phyloP scores from a whole-genome alignment of 2,888 invertebrate species.

The Bursaphelenchus okinawaensis region DNA sequence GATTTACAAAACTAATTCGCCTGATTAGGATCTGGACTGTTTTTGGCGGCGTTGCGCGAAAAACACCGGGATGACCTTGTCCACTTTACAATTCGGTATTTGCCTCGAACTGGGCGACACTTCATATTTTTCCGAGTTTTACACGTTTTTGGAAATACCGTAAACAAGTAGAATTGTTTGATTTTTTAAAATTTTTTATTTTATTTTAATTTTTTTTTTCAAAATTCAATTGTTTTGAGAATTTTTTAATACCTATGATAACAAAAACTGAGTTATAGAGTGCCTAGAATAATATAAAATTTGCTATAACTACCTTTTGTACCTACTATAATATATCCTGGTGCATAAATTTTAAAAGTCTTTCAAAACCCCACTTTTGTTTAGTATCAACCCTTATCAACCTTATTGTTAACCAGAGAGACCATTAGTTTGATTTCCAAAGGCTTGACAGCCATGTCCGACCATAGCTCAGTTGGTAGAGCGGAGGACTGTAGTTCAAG shows the following conservation, averaged over 20 bases:
- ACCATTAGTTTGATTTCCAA: background rate
- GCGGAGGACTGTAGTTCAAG: conserved; percentile 42
- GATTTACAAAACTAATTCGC: background rate
- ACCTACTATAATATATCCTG: no score
- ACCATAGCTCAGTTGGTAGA: conserved; percentile 45
- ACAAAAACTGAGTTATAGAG: no score
- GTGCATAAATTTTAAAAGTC: no score
- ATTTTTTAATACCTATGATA: no score
- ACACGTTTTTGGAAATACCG: background rate
- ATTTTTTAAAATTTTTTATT: background rate
- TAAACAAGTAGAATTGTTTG: background rate
- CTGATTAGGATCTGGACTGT: background rate
- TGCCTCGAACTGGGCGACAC: background rate
- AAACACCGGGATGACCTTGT: background rate
- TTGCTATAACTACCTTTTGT: no score
- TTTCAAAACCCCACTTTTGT: no score
- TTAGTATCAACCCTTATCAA: no score
- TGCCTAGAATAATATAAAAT: no score
- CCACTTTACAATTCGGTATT: background rate
- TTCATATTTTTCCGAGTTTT: background rate
- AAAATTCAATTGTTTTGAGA: no score
- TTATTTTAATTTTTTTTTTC: background rate
- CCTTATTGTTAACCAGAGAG: no score
- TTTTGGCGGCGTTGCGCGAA: background rate
- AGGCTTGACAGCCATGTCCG: background rate